phyloP scores from a whole-genome alignment of 2,797 vertebrate species.

The Netta rufina region DNA sequence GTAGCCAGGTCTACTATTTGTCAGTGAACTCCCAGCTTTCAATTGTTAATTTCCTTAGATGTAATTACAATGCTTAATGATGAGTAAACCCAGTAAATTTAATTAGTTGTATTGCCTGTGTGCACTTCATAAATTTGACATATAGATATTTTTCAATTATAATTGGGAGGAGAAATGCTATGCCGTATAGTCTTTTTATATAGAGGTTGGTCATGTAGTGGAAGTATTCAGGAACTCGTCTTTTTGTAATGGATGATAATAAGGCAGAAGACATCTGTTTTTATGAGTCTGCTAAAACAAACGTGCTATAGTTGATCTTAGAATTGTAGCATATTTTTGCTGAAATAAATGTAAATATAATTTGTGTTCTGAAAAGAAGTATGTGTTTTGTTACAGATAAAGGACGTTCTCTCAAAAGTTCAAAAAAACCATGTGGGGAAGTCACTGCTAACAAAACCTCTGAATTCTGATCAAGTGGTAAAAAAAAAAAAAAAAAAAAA shows the following conservation, averaged over 20 bases:
- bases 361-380: conserved; percentile 2
- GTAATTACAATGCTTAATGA: background rate
- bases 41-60: background rate
- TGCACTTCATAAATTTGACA: background rate
- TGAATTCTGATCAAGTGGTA: conserved; percentile 89
- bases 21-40: background rate
- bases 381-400: conserved; percentile 80
- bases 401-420: conserved; percentile 81
- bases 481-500: conserved; percentile 59
- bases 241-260: background rate
- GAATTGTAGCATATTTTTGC: background rate
- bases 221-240: background rate
- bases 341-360: background rate
- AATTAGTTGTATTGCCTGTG: background rate
- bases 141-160: background rate
- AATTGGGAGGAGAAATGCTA: background rate
- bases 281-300: background rate
- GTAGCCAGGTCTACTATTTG: background rate
- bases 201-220: background rate
- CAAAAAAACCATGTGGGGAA: conserved; percentile 81
- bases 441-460: conserved; percentile 83
- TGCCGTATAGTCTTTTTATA: background rate
- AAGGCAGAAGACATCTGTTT: background rate
- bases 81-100: background rate
- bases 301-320: background rate